These are phyloP conservation scores for Hyposoter dolosus DNA, from an alignment of 2,888 invertebrate species.

Conservation along the genomic window DNA sequence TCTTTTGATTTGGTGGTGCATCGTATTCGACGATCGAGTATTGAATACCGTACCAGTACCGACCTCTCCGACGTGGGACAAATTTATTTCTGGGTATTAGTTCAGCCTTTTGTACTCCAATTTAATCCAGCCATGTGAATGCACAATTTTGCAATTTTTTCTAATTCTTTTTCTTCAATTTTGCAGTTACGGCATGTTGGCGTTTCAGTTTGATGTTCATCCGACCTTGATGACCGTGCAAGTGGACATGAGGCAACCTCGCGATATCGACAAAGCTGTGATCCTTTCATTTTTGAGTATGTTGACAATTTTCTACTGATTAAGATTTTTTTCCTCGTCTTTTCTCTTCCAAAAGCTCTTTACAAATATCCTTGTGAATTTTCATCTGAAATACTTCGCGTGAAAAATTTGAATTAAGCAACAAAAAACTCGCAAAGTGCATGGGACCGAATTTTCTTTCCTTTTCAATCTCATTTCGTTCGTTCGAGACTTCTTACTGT, in stretches of 20 bases:
- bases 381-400: background rate
- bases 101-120: background rate
- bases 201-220: constrained; percentile 91
- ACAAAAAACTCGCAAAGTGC: background rate
- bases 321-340: background rate
- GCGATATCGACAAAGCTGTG: constrained; percentile 90
- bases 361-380: background rate
- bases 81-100: constrained; percentile 81
- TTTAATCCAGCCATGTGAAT: no score
- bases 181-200: constrained; percentile 84
- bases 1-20: constrained; percentile 88
- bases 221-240: constrained; percentile 95
- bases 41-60: constrained; percentile 82
- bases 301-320: constrained; percentile 68
- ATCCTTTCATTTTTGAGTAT: constrained; percentile 89
- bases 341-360: background rate
- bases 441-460: background rate
- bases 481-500: background rate
- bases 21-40: constrained; percentile 82
- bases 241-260: constrained; percentile 94
- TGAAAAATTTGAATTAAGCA: background rate
- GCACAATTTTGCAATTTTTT: background rate
- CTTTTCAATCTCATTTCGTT: background rate
- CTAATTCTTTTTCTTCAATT: background rate
- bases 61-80: constrained; percentile 83